These are phyloP conservation scores for Enoplosus armatus DNA, from an alignment of 2,797 vertebrate species.

Conservation along the genomic window DNA sequence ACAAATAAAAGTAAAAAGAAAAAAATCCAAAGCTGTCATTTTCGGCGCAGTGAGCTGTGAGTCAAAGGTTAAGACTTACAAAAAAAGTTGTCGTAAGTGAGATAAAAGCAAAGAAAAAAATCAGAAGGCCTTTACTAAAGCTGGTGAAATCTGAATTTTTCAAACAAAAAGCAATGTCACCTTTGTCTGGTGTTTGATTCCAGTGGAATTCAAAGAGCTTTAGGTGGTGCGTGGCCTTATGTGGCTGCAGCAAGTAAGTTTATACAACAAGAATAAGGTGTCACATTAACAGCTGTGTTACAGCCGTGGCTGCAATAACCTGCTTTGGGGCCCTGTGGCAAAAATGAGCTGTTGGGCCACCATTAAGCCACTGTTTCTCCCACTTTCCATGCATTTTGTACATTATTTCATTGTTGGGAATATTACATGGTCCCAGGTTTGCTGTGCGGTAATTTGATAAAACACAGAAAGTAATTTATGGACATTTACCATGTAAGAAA, in stretches of 20 bases:
- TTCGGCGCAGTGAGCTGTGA: conserved; percentile 30
- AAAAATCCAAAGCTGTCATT: conserved; percentile 28
- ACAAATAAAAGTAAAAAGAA: conserved; percentile 30
- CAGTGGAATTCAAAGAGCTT: not conserved
- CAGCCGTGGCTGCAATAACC: too few relatives aligned
- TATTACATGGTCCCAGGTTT: not conserved
- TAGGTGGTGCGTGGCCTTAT: not conserved
- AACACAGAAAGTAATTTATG: not conserved
- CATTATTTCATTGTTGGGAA: not conserved
- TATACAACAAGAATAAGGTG: not conserved
- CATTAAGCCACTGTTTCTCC: not conserved
- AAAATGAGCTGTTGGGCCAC: not conserved
- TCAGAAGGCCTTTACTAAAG: not conserved
- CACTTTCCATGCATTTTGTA: too few relatives aligned
- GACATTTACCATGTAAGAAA: not conserved
- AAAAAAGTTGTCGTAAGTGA: conserved; percentile 18
- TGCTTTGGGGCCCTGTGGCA: not conserved
- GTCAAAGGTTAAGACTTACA: conserved; percentile 39
- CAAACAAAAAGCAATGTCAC: conserved; percentile 12
- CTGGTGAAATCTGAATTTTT: conserved; percentile 4
- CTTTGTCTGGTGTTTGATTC: not conserved
- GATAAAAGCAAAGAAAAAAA: conserved; percentile 9
- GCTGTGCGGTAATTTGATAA: not conserved
- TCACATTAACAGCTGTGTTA: not conserved
- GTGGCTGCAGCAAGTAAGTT: not conserved